Evolutionary conservation across 2,113 vertebrate species (phyloP).

Genomic region (Panthera uncia): DNA sequence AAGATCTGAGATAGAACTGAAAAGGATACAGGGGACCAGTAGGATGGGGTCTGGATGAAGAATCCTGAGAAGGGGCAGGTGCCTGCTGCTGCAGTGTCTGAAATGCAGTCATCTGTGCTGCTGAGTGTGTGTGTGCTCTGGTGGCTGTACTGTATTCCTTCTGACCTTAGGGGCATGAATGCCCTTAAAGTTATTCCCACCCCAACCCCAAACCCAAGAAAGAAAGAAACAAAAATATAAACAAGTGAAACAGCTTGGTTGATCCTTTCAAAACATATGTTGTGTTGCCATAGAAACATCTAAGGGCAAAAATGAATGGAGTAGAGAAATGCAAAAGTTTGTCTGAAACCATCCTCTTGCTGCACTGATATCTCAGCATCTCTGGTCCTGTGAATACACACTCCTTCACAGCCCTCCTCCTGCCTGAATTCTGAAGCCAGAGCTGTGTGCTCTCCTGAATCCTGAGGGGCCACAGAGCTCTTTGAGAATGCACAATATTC

Average conservation of each 20-base stretch:
- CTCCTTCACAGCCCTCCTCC: rapidly evolving
- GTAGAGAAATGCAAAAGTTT: not conserved
- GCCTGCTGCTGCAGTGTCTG: not conserved
- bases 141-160: not conserved
- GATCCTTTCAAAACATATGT: not conserved
- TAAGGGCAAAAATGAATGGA: not conserved
- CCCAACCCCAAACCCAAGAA: not conserved
- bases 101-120: not conserved
- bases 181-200: not conserved
- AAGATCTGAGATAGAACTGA: not conserved
- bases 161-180: rapidly evolving
- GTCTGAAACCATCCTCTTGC: not conserved
- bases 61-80: not conserved
- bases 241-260: slow-evolving; percentile 33
- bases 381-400: not conserved
- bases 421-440: not conserved
- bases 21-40: not conserved
- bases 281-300: slow-evolving; percentile 46
- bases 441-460: not conserved
- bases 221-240: not conserved
- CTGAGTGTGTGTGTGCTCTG: not conserved
- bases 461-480: not conserved
- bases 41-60: rapidly evolving
- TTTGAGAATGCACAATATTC: not conserved
- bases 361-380: not conserved